phyloP scores from a whole-genome alignment of 2,797 vertebrate genomes.

The Sebastes iracundus region DNA sequence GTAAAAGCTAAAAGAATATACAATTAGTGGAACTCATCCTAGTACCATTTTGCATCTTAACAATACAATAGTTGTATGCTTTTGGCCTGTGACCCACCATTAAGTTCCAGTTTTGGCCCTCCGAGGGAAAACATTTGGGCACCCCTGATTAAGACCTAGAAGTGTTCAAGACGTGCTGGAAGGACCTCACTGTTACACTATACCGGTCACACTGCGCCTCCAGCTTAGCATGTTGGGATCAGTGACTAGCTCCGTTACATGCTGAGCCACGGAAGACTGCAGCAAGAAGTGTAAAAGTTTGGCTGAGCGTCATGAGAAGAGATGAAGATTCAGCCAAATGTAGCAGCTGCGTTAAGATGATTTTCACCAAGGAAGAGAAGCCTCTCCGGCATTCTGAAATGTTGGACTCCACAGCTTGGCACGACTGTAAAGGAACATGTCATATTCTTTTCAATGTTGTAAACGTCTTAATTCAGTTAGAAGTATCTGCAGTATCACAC shows the following conservation, averaged over 20 bases:
- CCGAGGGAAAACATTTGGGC: too few relatives aligned
- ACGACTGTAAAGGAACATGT: conserved; percentile 45
- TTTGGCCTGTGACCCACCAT: too few relatives aligned
- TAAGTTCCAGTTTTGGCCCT: too few relatives aligned
- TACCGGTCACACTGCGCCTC: not conserved
- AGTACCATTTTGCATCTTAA: too few relatives aligned
- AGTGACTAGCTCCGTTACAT: conserved; percentile 5
- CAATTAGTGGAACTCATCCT: too few relatives aligned
- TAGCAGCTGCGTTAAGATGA: conserved; percentile 63
- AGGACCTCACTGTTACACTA: not conserved
- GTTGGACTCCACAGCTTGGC: conserved; percentile 47
- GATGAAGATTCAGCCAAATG: conserved; percentile 61
- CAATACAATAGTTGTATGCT: too few relatives aligned
- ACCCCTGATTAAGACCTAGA: too few relatives aligned
- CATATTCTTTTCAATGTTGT: conserved; percentile 24
- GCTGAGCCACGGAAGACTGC: conserved; percentile 4
- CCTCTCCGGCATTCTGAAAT: conserved; percentile 42
- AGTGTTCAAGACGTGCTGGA: not conserved
- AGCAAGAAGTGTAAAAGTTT: conserved; percentile 33
- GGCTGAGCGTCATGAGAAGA: conserved; percentile 46
- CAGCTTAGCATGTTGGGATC: not conserved
- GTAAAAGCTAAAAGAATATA: too few relatives aligned
- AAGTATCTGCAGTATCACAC: conserved; percentile 4
- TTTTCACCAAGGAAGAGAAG: conserved; percentile 36
- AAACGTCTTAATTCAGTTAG: conserved; percentile 47